These are phyloP conservation scores for Plotosus lineatus DNA, from an alignment of 2,113 vertebrate species.

Conservation along the genomic window DNA sequence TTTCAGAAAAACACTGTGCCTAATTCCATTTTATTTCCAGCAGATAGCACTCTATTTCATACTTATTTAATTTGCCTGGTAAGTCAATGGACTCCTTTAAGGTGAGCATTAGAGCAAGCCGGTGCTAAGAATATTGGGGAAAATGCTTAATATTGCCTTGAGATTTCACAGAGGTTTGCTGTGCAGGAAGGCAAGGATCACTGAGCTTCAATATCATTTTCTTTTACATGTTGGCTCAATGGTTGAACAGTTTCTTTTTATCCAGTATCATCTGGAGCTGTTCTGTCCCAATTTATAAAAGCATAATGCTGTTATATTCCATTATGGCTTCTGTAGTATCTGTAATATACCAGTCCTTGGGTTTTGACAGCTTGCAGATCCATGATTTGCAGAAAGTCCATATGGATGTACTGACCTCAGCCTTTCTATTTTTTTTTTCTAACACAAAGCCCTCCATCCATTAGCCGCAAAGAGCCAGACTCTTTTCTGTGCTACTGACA, in stretches of 20 bases:
- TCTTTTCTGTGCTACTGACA: constrained; percentile 43
- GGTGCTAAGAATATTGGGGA: neutral
- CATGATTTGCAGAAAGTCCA: constrained; percentile 4
- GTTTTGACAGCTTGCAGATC: constrained; percentile 4
- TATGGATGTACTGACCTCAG: constrained; percentile 42
- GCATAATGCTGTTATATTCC: constrained; percentile 14
- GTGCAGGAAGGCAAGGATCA: neutral
- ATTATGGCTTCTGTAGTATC: neutral
- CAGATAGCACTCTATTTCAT: too few relatives aligned
- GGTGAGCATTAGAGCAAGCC: neutral
- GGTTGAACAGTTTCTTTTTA: constrained; percentile 21
- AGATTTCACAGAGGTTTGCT: neutral
- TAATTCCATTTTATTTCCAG: too few relatives aligned
- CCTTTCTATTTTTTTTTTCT: constrained; percentile 50
- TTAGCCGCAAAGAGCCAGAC: constrained; percentile 46
- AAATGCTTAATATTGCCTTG: neutral
- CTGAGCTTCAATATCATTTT: neutral
- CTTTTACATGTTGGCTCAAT: constrained; percentile 25
- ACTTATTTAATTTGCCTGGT: too few relatives aligned
- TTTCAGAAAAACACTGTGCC: too few relatives aligned
- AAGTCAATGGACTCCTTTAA: too few relatives aligned
- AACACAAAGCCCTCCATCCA: constrained; percentile 61
- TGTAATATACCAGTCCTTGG: neutral
- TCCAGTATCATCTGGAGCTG: neutral
- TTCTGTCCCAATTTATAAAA: constrained; percentile 9